Evolutionary conservation across 2,888 invertebrate species (phyloP), one percentile per base, ranked within the genome.

Genomic region (Perizoma flavofasciatum): DNA sequence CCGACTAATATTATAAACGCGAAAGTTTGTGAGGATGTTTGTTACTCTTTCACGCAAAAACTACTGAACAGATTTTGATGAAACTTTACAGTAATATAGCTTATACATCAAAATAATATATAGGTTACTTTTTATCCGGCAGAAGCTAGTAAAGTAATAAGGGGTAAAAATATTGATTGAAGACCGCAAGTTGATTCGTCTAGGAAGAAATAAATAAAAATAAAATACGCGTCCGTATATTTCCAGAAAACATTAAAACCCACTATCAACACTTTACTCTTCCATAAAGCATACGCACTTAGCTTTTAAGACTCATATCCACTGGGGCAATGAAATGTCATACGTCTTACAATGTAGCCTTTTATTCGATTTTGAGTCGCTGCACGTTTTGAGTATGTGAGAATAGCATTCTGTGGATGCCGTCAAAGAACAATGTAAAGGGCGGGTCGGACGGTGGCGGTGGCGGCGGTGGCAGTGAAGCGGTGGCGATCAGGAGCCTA

Each of bases 291-390:
- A 72, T 66, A 74, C 74, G 72, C 75, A 74, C 79, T 80, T 71
- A 77, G 70, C 76, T 78, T 81, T 82, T 82, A 80, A 67, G 72
- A 65, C 64, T 57, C 66, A 70, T 75, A 75, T 73, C 73, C 75
- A 76, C 75, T 75, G 60, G 61, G 61, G 69, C 74, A 74, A 75
- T 77, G 72, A 72, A 75, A 72, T 71, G 74, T 73, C 73, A 70
- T 68, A 66, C 61, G 22, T 53, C 59, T 56, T 70, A 76, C 75
- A 74, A 65, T 72, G 77, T 76, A 61, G 55, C 49, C 52, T 67
- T 69, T 67, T 69, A 72, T 68, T 69, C 56, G 59, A 62, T 64
- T 67, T 64, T 69, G 55, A 61, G 66, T 65, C 64, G 58, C 56
- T 61, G 57, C 55, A 34, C 47, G 40, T 49, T 53, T 44, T 48